A percentile compares a stretch with the other conserved stretches of the same genome.
These are phyloP conservation scores for Ctenoplectra terminalis DNA, from an alignment of 1,140 invertebrate species.

Conservation along the genomic window DNA sequence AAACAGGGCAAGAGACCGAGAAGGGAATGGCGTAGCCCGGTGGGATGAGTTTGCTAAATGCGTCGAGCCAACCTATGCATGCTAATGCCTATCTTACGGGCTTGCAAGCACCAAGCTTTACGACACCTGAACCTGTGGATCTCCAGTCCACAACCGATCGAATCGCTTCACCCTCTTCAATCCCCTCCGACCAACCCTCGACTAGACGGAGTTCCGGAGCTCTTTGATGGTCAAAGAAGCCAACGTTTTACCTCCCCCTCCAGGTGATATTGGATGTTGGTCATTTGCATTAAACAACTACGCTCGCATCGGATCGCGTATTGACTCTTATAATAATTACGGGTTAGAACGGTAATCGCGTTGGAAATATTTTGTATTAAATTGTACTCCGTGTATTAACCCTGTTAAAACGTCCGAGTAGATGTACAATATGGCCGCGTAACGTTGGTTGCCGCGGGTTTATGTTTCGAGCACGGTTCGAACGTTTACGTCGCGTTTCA, in stretches of 20 bases:
- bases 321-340: constrained; percentile 22
- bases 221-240: constrained; percentile 47
- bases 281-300: constrained; percentile 30
- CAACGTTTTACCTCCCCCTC: constrained; percentile 7
- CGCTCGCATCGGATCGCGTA: constrained; percentile 20
- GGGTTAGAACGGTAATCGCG: constrained; percentile 3
- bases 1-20: not conserved
- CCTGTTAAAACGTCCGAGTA: not conserved
- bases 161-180: constrained; percentile 6
- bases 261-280: constrained; percentile 8
- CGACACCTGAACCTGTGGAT: constrained; percentile 72
- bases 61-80: constrained; percentile 77
- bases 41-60: constrained; percentile 73
- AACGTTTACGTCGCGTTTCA: too few relatives aligned
- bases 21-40: constrained; percentile 23
- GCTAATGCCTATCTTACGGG: constrained; percentile 76
- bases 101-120: constrained; percentile 64
- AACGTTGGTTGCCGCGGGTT: not conserved
- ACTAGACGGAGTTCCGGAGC: not conserved
- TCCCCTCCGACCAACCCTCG: not conserved
- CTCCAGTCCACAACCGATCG: constrained; percentile 46
- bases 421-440: not conserved
- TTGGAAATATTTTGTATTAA: not conserved
- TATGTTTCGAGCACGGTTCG: not conserved
- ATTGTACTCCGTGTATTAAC: not conserved